These are phyloP conservation scores for Dendrocopos noguchii DNA, from an alignment of 2,113 vertebrate species.

Conservation along the genomic window DNA sequence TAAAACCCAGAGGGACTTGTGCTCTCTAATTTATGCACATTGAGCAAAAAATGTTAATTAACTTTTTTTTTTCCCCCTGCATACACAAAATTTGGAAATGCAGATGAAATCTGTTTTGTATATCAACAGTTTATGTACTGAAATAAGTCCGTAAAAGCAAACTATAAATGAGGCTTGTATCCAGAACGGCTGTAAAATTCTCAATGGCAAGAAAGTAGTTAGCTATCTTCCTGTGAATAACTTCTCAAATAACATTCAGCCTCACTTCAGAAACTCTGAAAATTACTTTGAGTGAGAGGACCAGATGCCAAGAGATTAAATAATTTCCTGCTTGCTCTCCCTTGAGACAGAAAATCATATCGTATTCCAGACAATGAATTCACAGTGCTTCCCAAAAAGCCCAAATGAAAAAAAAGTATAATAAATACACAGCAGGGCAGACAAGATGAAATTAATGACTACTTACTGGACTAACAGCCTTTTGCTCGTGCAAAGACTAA, in stretches of 20 bases:
- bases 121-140: background rate
- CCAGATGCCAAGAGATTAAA: constrained; percentile 47
- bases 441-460: constrained; percentile 22
- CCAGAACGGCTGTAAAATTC: background rate
- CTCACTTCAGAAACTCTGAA: constrained; percentile 29
- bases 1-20: background rate
- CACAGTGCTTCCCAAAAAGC: background rate
- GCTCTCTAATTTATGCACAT: background rate
- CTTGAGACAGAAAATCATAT: constrained; percentile 31
- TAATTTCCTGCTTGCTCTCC: constrained; percentile 39
- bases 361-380: constrained; percentile 35
- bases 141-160: background rate
- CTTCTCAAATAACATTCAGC: constrained; percentile 51
- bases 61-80: background rate
- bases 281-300: constrained; percentile 37
- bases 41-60: background rate
- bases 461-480: background rate
- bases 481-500: background rate
- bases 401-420: constrained; percentile 17
- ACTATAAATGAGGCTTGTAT: background rate
- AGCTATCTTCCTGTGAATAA: constrained; percentile 26
- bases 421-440: background rate
- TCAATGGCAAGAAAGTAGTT: background rate
- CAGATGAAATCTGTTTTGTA: constrained; percentile 2
- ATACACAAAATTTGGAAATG: background rate